Conservation (phyloP, 2,113 vertebrate species). For the Solea solea region DNA sequence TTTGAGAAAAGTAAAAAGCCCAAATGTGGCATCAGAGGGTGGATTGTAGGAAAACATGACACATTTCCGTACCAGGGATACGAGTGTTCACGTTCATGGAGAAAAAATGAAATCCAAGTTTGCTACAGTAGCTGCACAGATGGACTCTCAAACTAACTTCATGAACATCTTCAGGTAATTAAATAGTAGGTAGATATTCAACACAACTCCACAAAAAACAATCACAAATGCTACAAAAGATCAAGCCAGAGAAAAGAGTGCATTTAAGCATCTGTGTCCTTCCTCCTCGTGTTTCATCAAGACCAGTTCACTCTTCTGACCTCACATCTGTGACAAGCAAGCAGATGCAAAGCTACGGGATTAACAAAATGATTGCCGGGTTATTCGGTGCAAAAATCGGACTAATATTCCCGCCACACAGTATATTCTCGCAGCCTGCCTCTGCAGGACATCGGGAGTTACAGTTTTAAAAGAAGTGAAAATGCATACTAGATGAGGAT, state of each 20-base stretch:
- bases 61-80: no score
- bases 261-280: slow-evolving; percentile 2
- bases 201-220: no score
- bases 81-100: no score
- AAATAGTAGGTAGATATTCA: no score
- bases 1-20: no score
- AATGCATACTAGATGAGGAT: slow-evolving; percentile 71
- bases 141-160: no score
- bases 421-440: background rate
- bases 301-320: slow-evolving; percentile 22
- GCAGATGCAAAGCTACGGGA: slow-evolving; percentile 12
- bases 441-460: background rate
- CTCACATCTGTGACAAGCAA: slow-evolving; percentile 13
- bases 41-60: background rate
- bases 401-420: background rate
- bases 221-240: background rate
- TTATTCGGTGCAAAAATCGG: background rate
- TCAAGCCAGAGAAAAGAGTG: slow-evolving; percentile 14
- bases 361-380: background rate
- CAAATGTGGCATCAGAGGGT: no score
- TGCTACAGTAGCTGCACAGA: no score
- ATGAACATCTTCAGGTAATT: no score
- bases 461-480: background rate
- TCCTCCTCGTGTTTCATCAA: background rate
- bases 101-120: no score